Evolutionary conservation across 37 sponge, comb jelly and placozoan genomes (phyloP), one percentile per base, ranked within the genome.

Genomic region (Lycopodina hypogea): DNA sequence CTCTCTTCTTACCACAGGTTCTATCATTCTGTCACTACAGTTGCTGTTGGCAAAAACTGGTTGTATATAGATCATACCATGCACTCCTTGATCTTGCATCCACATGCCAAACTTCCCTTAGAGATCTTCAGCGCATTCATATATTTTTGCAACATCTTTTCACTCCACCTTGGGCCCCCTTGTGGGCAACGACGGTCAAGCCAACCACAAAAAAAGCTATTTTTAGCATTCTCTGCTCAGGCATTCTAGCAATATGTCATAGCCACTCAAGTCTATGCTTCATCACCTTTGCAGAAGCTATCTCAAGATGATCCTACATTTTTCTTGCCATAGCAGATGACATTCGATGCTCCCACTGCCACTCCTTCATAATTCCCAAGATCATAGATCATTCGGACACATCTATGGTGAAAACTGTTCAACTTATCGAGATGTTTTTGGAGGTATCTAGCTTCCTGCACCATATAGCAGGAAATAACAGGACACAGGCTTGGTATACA

Each of bases 161-260:
- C 56, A 53, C 56, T 21, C 56, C 56, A 21, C 18, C 18, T 18
- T 18, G 14, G 56, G 14, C n/a, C n/a, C n/a, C n/a, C n/a, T n/a
- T n/a, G n/a, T n/a, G n/a, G n/a, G n/a, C n/a, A n/a, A n/a, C n/a
- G 18, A 14, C 18, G 56, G 14, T 53, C 18, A 21, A n/a, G 21
- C 21, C 36, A n/a, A n/a, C n/a, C n/a, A n/a, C 64, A 59, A 77
- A 32, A 12, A 15, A 19, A 32, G 45, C 63, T 7, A 33, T 14
- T 64, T 21, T 36, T 37, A 24, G 64, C 41, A 61, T 21, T 55
- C 74, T 26, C 38, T 57, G 34, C 40, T 58, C 62, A 34, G 59
- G 61, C 60, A 76, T 76, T 28, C 76, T 56, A 26, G 76, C 76
- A 4, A 76, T 7, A 56, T 76, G 76, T 33, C 76, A 59, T 18